These are phyloP conservation scores for Rhineura floridana DNA, from an alignment of 2,113 vertebrate genomes.

Conservation along the genomic window DNA sequence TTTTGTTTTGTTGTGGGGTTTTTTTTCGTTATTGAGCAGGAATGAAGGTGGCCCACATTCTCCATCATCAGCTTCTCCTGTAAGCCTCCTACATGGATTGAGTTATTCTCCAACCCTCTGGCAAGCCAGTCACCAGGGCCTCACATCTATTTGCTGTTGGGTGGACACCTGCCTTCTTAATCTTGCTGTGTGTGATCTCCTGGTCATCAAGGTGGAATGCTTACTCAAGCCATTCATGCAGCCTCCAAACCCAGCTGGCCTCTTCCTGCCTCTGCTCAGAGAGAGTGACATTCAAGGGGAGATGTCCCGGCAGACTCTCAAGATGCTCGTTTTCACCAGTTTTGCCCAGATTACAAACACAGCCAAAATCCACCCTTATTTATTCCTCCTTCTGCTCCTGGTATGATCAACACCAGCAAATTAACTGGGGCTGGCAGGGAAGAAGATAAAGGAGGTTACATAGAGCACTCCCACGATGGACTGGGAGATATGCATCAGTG, in stretches of 20 bases:
- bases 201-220: neutral
- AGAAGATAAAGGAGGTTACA: too few species aligned
- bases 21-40: neutral
- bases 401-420: too few species aligned
- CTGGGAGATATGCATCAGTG: too few species aligned
- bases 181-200: neutral
- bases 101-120: neutral
- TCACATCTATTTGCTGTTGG: neutral
- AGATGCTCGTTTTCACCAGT: too few species aligned
- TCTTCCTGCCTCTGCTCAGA: neutral
- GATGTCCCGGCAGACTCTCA: neutral
- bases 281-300: too few species aligned
- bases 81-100: neutral
- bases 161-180: neutral
- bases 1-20: too few species aligned
- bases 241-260: neutral
- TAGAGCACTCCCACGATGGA: too few species aligned
- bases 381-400: too few species aligned
- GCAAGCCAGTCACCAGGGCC: neutral
- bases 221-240: neutral
- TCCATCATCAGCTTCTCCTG: neutral
- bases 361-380: too few species aligned
- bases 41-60: neutral
- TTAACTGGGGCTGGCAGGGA: too few species aligned
- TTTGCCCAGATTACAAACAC: too few species aligned